Percentiles rank a stretch among this genome's conserved stretches.
Evolutionary conservation across 2,888 invertebrate species (phyloP).

Genomic region (Imbricaverruca yamaguchii): DNA sequence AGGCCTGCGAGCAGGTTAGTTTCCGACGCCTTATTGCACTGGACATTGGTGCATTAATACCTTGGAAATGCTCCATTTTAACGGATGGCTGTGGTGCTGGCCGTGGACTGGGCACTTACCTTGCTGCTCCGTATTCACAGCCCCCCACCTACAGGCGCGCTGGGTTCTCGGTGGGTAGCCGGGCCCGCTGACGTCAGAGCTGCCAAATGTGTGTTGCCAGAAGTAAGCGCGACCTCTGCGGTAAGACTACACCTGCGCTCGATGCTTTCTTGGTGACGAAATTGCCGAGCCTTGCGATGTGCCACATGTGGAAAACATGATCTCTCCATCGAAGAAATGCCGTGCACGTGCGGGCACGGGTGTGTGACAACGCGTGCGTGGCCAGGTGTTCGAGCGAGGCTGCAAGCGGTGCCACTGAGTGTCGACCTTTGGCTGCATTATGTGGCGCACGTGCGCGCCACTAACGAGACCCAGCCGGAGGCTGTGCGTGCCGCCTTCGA

Average conservation of each 20-base stretch:
- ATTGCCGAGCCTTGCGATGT: neutral
- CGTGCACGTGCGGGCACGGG: neutral
- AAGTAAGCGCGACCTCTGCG: neutral
- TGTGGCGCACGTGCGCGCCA: slow-evolving; percentile 74
- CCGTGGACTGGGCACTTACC: neutral
- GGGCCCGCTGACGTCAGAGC: neutral
- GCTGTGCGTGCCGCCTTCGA: slow-evolving; percentile 77
- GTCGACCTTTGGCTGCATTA: slow-evolving; percentile 98
- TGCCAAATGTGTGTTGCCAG: neutral
- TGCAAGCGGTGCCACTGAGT: slow-evolving; percentile 90
- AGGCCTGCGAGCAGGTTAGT: slow-evolving; percentile 78
- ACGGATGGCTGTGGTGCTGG: too few species aligned
- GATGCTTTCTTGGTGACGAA: neutral
- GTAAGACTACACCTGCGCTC: neutral
- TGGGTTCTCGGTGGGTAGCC: neutral
- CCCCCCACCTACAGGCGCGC: neutral
- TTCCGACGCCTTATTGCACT: neutral
- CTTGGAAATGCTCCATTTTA: too few species aligned
- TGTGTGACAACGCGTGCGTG: neutral
- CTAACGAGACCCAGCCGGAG: slow-evolving; percentile 59
- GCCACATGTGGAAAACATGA: neutral
- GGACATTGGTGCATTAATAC: too few species aligned
- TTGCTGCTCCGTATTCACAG: neutral
- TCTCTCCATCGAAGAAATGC: neutral
- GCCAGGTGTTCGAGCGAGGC: slow-evolving; percentile 90